These are phyloP conservation scores for Microtus montanus DNA, from an alignment of 2,113 vertebrate species.

Conservation along the genomic window DNA sequence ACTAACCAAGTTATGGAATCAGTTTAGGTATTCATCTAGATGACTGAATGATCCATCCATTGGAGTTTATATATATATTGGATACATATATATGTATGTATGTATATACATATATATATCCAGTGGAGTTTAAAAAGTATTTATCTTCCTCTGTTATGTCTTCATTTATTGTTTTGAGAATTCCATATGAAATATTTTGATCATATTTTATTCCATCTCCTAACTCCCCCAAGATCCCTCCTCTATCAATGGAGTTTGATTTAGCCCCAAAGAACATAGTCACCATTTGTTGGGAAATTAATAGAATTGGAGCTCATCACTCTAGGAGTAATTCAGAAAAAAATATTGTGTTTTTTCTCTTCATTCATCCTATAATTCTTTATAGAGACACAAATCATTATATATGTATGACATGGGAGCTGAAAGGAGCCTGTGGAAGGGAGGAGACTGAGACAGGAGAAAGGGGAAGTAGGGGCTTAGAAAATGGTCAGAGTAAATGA, in stretches of 20 bases:
- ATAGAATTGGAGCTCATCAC: not conserved
- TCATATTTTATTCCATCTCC: not conserved
- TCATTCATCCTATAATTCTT: not conserved
- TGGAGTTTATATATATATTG: no score
- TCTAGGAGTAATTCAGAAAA: no score
- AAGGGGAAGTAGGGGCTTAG: no score
- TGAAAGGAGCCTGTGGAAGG: not conserved
- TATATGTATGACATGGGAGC: not conserved
- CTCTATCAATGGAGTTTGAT: not conserved
- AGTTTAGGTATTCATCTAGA: not conserved
- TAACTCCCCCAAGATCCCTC: not conserved
- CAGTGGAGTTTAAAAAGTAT: not conserved
- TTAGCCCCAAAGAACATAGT: not conserved
- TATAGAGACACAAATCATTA: not conserved
- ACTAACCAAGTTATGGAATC: not conserved
- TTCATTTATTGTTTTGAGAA: not conserved
- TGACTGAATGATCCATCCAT: no score
- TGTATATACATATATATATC: not conserved
- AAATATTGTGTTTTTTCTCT: not conserved
- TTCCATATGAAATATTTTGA: not conserved
- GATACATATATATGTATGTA: not conserved
- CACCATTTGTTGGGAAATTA: not conserved
- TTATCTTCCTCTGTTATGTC: not conserved
- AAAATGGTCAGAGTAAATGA: not conserved
- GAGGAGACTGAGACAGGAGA: not conserved